phyloP scores from a whole-genome alignment of 2,797 vertebrate genomes.

The Taeniopygia guttata region DNA sequence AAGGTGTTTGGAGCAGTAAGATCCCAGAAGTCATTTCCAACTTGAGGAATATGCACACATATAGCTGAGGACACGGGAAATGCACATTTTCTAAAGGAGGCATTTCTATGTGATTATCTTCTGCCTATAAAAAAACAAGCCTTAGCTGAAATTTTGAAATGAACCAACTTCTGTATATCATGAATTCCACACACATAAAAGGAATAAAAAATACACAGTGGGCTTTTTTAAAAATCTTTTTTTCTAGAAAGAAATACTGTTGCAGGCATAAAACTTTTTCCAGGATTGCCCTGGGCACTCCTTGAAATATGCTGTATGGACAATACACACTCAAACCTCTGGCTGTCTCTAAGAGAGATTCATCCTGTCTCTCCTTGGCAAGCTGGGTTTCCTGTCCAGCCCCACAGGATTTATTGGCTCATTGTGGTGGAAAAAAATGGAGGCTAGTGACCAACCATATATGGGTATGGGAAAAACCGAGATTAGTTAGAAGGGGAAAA shows the following conservation, averaged over 20 bases:
- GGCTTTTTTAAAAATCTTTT: neutral
- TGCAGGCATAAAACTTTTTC: conserved; percentile 42
- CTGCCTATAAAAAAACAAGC: neutral
- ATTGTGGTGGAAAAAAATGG: conserved; percentile 30
- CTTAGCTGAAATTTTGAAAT: conserved; percentile 5
- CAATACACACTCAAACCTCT: neutral
- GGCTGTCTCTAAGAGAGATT: conserved; percentile 10
- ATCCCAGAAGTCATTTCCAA: neutral
- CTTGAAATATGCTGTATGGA: conserved; percentile 20
- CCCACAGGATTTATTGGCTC: conserved; percentile 54
- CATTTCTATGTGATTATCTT: neutral
- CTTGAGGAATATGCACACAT: neutral
- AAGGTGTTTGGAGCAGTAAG: neutral
- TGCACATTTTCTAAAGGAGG: neutral
- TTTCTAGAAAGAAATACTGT: conserved; percentile 38
- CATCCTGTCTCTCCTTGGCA: conserved; percentile 56
- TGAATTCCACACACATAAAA: neutral
- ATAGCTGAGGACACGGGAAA: neutral
- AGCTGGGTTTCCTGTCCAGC: conserved; percentile 57
- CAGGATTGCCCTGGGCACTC: conserved; percentile 35
- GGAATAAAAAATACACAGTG: neutral
- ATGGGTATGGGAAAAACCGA: conserved; percentile 33
- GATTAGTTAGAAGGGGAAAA: neutral
- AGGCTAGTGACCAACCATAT: conserved; percentile 48
- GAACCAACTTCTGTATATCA: neutral